These are phyloP conservation scores for Accipiter minullus DNA, from an alignment of 2,797 vertebrate species.

Conservation along the genomic window DNA sequence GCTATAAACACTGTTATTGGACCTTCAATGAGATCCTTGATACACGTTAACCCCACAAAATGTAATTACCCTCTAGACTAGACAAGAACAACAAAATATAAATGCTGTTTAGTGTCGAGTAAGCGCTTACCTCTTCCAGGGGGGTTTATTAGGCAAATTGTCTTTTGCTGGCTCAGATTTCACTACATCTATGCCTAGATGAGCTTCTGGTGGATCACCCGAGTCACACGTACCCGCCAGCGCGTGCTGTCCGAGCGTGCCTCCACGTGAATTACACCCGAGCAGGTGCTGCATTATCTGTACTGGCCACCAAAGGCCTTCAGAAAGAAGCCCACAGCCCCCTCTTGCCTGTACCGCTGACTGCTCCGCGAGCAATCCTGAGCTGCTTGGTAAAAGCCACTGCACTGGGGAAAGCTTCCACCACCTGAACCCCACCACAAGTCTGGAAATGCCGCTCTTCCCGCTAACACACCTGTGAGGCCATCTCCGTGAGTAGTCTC, in stretches of 20 bases:
- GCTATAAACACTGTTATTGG: neutral
- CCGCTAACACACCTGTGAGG: accelerated
- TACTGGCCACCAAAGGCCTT: neutral
- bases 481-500: neutral
- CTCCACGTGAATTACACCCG: neutral
- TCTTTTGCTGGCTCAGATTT: neutral
- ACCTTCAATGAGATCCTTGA: neutral
- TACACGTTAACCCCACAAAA: neutral
- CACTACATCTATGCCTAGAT: neutral
- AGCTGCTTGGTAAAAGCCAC: neutral
- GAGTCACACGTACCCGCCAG: accelerated
- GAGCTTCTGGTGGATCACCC: neutral
- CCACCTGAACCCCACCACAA: neutral
- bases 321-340: neutral
- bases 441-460: neutral
- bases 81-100: neutral
- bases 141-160: neutral
- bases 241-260: neutral
- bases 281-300: neutral
- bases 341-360: neutral
- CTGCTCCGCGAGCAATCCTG: neutral
- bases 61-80: neutral
- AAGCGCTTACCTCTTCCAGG: neutral
- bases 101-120: neutral
- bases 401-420: neutral